Base-by-base conservation (phyloP, 1,140 invertebrate species). In the Pseudomyrmex gracilis region DNA sequence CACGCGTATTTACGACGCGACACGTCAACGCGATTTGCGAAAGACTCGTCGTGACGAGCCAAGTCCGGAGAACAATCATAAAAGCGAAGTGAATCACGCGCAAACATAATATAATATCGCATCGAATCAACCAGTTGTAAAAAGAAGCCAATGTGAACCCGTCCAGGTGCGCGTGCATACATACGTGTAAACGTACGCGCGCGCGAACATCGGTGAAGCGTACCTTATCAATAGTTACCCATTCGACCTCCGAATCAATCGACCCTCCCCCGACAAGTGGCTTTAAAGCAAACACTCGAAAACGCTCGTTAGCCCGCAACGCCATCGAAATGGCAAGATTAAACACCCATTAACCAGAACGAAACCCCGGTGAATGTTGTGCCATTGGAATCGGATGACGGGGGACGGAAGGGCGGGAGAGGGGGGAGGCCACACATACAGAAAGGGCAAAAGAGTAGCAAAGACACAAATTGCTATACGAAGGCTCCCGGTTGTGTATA, bases 71-170 rank as follows among this genome's bases (percentile, higher is more conserved):
- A 68, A 34, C 53, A 17, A 43, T 34, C 53, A 7, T n/a, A n/a
- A 83, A 82, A 51, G 51, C 64, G 34, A 8, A 20, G 49, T 66
- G 43, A 67, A 84, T 83, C 84, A 63, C 83, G 49, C 51, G 85
- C 83, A 90, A 89, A 91, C 71, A 88, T n/a, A n/a, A n/a, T n/a
- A 34, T 89, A 88, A 91, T 90, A 90, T 87, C 73, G 68, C 22
- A 77, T 86, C 64, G 34, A 82, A 78, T 71, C 71, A 51, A 63
- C 64, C 85, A 84, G 83, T 89, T 24, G 73, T 57, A 85, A 73
- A 85, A 85, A 89, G 86, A 86, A 86, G 55, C 64, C 85, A 83
- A 84, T 91, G 90, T 87, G 88, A 91, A 91, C 84, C 49, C 47
- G 63, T 89, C 84, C 90, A 91, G 88, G 86, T 91, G 89, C 61